These are phyloP conservation scores for Labia minor DNA, from an alignment of 2,888 invertebrate species.

Conservation along the genomic window DNA sequence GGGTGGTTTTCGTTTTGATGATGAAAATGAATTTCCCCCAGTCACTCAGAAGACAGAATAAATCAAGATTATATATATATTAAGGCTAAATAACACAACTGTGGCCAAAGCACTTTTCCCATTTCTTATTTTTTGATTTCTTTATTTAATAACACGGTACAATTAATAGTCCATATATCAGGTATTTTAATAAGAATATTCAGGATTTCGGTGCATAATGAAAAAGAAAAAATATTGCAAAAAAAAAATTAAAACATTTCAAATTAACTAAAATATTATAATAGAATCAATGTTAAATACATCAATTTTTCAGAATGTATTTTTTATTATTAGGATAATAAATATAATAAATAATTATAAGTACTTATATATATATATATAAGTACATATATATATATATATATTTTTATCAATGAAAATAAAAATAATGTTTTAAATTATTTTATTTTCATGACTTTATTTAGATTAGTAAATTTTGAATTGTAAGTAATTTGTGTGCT, in stretches of 20 bases:
- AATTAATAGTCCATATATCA: neutral
- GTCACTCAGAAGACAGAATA: constrained; percentile 51
- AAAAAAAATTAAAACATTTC: neutral
- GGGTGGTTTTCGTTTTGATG: constrained; percentile 62
- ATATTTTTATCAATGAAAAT: no score
- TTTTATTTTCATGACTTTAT: neutral
- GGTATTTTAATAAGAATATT: neutral
- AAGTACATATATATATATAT: constrained; percentile 16
- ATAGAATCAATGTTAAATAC: neutral
- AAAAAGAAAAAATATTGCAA: constrained; percentile 14
- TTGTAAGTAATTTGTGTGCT: neutral
- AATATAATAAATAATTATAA: constrained; percentile 9
- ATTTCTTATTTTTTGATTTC: neutral
- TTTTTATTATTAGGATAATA: constrained; percentile 15
- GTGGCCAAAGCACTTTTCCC: neutral
- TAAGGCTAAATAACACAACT: constrained; percentile 16
- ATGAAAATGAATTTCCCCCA: constrained; percentile 75
- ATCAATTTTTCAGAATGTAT: neutral
- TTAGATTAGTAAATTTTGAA: neutral
- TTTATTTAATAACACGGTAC: neutral
- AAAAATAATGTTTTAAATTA: neutral
- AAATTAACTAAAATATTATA: no score
- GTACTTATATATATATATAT: constrained; percentile 15
- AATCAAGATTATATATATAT: constrained; percentile 18
- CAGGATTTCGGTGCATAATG: neutral